Evolutionary conservation across 2,113 vertebrate genomes (phyloP).

Genomic region (Campylomormyrus numenius): DNA sequence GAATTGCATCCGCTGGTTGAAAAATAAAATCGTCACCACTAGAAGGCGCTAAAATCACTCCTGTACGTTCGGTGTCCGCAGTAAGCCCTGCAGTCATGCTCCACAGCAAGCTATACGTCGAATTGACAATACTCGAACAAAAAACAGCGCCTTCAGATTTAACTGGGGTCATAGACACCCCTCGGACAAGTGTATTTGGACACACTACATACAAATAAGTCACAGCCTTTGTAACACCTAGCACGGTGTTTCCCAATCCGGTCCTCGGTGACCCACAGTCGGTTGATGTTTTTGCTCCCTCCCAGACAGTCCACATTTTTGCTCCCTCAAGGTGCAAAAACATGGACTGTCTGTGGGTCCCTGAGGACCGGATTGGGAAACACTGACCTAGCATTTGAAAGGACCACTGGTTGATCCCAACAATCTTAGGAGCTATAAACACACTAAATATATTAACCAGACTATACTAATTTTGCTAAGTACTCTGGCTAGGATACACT

Average conservation of each 20-base stretch:
- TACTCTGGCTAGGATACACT: neutral
- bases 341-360: neutral
- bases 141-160: neutral
- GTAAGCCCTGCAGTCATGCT: neutral
- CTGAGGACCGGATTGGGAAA: neutral
- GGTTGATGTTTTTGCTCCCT: neutral
- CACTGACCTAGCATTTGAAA: neutral
- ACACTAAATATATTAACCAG: neutral
- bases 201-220: neutral
- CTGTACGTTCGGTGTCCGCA: neutral
- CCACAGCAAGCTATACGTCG: neutral
- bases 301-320: neutral
- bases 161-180: neutral
- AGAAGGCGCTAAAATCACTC: neutral
- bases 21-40: neutral
- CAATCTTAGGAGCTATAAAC: neutral
- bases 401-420: neutral
- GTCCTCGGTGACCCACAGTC: neutral
- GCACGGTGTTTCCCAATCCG: neutral
- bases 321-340: neutral
- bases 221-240: neutral
- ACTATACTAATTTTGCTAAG: neutral
- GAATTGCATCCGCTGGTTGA: neutral
- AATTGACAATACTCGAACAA: neutral
- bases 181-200: neutral